A percentile compares a stretch with the other conserved stretches of the same genome.
These are phyloP conservation scores for Huso huso DNA, from an alignment of 2,797 vertebrate genomes.

Conservation along the genomic window DNA sequence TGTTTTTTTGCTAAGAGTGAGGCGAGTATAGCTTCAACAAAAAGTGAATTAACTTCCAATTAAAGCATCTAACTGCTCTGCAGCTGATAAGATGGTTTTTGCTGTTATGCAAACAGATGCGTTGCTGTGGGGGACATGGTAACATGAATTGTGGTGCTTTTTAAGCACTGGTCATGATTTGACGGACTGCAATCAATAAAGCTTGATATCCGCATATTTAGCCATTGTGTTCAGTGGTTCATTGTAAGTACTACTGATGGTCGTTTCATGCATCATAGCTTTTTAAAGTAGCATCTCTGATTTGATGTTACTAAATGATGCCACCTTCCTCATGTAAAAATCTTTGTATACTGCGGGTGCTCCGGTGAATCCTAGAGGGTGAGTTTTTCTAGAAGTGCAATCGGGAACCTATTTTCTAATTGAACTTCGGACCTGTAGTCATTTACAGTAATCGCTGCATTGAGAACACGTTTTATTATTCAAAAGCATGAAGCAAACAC, in stretches of 20 bases:
- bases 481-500: too few species aligned
- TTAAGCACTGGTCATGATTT: too few species aligned
- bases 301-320: background rate
- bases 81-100: background rate
- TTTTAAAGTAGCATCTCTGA: background rate
- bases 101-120: background rate
- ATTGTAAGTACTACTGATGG: background rate
- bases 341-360: background rate
- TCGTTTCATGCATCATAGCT: background rate
- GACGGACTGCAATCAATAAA: too few species aligned
- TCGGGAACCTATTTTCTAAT: background rate
- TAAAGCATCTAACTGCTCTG: background rate
- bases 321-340: background rate
- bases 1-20: too few species aligned
- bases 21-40: background rate
- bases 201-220: background rate
- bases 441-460: too few species aligned
- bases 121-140: background rate
- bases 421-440: constrained; percentile 5
- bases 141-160: background rate
- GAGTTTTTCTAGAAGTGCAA: background rate
- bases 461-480: too few species aligned
- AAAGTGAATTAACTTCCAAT: background rate
- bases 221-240: background rate
- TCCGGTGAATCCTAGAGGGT: background rate